Conservation (phyloP, 2,113 vertebrate genomes). For the Seriola dumerili region DNA sequence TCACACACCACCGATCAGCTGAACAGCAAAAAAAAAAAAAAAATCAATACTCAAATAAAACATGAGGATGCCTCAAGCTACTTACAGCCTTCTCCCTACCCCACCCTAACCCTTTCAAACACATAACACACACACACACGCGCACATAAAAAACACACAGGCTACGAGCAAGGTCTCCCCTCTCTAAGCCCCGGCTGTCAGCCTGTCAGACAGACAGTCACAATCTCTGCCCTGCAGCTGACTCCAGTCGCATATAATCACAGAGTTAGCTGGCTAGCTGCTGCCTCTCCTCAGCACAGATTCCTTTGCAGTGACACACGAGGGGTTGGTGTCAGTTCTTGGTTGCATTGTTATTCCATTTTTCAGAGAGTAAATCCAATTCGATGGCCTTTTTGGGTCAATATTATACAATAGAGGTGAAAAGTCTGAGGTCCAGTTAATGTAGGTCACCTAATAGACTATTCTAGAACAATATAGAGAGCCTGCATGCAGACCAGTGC, state of each 20-base stretch:
- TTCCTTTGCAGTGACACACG: conserved; percentile 71
- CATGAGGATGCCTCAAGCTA: conserved; percentile 23
- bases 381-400: background rate
- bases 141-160: conserved; percentile 5
- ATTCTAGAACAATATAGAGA: conserved; percentile 32
- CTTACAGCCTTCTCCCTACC: conserved; percentile 39
- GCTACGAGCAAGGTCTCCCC: conserved; percentile 47
- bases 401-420: conserved; percentile 9
- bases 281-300: conserved; percentile 51
- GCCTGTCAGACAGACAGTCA: conserved; percentile 63
- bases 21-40: background rate
- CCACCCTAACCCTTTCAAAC: conserved; percentile 42
- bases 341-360: conserved; percentile 3
- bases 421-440: conserved; percentile 40
- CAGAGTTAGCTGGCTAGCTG: conserved; percentile 57
- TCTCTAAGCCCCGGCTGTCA: conserved; percentile 69
- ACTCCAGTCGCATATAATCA: conserved; percentile 68
- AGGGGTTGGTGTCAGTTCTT: conserved; percentile 37
- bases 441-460: conserved; percentile 61
- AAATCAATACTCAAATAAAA: conserved; percentile 68
- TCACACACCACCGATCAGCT: conserved; percentile 47
- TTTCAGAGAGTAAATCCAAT: conserved; percentile 32
- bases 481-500: conserved; percentile 1
- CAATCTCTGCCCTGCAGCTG: conserved; percentile 78
- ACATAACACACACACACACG: conserved; percentile 6